Percentiles rank a stretch among this genome's conserved stretches.
Conservation (phyloP, 1,140 invertebrate genomes). For the Drosophila ercepeae region DNA sequence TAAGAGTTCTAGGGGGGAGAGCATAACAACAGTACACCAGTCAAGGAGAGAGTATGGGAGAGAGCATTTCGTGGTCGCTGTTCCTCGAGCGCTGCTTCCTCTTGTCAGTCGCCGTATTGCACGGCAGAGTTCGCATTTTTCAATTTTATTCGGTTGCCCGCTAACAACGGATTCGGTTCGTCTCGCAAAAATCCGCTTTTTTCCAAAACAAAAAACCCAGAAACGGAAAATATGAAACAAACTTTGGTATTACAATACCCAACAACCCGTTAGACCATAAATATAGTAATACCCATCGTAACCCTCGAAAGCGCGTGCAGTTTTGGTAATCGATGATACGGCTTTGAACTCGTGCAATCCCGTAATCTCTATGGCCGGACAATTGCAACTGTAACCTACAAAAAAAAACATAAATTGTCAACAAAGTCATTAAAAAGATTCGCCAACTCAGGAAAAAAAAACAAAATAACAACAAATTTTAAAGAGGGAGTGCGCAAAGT, state of each 20-base stretch:
- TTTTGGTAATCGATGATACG: conserved; percentile 2
- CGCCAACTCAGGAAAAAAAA: conserved; percentile 4
- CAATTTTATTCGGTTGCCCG: conserved; percentile 64
- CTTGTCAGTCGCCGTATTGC: conserved; percentile 25
- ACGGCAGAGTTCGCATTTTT: conserved; percentile 34
- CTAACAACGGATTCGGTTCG: conserved; percentile 56
- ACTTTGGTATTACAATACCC: not conserved
- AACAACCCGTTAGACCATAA: not conserved
- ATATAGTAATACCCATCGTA: not conserved
- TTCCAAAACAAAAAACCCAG: not conserved
- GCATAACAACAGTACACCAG: not conserved
- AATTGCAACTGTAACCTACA: conserved; percentile 16
- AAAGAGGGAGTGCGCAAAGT: not conserved
- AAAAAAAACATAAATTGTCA: conserved; percentile 5
- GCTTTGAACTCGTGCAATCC: conserved; percentile 5
- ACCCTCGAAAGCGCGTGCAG: not conserved
- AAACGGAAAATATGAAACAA: not conserved
- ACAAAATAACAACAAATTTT: conserved; percentile 1
- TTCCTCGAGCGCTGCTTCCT: conserved; percentile 17
- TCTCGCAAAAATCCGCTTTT: not conserved
- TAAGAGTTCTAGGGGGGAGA: conserved; percentile 35
- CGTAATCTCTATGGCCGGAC: conserved; percentile 20
- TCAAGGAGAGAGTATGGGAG: conserved; percentile 14
- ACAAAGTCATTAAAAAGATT: conserved; percentile 33
- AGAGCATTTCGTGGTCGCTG: conserved; percentile 1